phyloP scores from a whole-genome alignment of 2,888 invertebrate genomes.

The Tryphoninae sp. region DNA sequence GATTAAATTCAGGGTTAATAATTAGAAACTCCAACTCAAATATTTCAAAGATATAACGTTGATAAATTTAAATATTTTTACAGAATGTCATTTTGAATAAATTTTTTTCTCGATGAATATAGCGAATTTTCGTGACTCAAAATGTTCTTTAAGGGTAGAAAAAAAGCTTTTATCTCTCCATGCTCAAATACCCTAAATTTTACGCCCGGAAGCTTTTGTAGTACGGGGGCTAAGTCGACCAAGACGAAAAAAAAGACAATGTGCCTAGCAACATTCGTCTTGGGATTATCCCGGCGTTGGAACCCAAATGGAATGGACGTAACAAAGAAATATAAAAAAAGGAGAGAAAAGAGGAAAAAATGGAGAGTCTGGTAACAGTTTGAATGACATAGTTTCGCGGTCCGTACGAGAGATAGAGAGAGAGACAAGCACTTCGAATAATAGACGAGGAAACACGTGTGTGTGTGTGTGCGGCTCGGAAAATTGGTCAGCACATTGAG shows the following conservation, averaged over 20 bases:
- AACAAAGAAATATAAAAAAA: constrained; percentile 1
- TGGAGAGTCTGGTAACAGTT: constrained; percentile 22
- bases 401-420: background rate
- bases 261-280: background rate
- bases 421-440: constrained; percentile 24
- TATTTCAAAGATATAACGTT: too few relatives aligned
- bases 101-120: background rate
- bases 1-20: too few relatives aligned
- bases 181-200: background rate
- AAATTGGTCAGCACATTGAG: constrained; percentile 27
- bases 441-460: constrained; percentile 9
- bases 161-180: constrained; percentile 2
- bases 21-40: too few relatives aligned
- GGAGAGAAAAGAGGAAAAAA: constrained; percentile 11
- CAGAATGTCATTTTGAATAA: background rate
- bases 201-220: background rate
- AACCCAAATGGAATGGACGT: constrained; percentile 10
- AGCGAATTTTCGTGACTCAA: background rate
- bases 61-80: too few relatives aligned
- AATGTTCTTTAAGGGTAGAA: background rate
- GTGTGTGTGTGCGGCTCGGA: constrained; percentile 12
- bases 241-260: constrained; percentile 11
- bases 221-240: background rate
- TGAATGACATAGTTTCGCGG: constrained; percentile 17
- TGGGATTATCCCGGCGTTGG: constrained; percentile 35